Conservation (phyloP, 2,797 vertebrate genomes). For the Anomalospiza imberbis region DNA sequence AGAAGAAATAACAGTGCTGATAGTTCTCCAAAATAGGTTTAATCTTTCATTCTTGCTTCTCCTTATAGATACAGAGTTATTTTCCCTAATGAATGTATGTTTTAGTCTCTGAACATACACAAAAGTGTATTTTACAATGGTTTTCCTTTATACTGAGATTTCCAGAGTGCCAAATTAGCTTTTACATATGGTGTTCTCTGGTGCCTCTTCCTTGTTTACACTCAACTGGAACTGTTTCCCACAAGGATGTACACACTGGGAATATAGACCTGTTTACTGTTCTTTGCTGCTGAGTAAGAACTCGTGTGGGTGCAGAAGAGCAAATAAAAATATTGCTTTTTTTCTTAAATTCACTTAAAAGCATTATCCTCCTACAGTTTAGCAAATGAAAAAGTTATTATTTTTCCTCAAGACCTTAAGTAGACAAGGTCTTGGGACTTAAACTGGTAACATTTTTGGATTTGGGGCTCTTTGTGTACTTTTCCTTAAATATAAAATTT, state of each 20-base stretch:
- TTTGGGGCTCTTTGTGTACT: not conserved
- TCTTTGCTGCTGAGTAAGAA: not conserved
- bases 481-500: not conserved
- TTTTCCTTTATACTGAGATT: not conserved
- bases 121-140: not conserved
- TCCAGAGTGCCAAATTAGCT: not conserved
- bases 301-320: not conserved
- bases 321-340: not conserved
- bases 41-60: not conserved
- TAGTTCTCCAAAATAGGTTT: not conserved
- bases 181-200: not conserved
- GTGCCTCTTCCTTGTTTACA: not conserved
- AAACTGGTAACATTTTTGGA: not conserved
- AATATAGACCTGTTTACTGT: not conserved
- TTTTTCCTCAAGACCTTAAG: not conserved
- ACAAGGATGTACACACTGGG: not conserved
- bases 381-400: not conserved
- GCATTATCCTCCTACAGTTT: not conserved
- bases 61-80: not conserved
- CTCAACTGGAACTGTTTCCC: not conserved
- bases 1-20: not conserved
- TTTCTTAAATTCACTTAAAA: not conserved
- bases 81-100: not conserved
- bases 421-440: not conserved
- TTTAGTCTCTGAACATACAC: not conserved